Percentiles rank a stretch among this genome's conserved stretches.
phyloP scores from a whole-genome alignment of 2,888 invertebrate genomes.

The Noctua janthe region DNA sequence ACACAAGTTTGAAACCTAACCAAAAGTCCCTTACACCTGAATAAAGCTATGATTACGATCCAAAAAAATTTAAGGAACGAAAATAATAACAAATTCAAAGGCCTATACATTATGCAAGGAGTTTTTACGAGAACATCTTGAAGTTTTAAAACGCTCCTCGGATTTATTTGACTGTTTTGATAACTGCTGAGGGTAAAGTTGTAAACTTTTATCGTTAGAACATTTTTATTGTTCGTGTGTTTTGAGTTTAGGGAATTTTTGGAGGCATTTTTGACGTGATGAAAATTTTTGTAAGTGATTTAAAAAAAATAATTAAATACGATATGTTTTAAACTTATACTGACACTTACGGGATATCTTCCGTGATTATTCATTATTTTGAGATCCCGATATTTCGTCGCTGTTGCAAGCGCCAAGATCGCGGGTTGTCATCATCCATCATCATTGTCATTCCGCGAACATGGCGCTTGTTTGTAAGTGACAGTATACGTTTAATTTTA shows the following conservation, averaged over 20 bases:
- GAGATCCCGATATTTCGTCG: too few relatives aligned
- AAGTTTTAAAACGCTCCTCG: constrained; percentile 75
- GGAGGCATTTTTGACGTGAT: constrained; percentile 23
- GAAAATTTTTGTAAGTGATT: constrained; percentile 38
- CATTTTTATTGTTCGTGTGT: constrained; percentile 59
- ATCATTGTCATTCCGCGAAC: too few relatives aligned
- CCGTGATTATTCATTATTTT: too few relatives aligned
- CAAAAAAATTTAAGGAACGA: constrained; percentile 59
- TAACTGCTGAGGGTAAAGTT: constrained; percentile 71
- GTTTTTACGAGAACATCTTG: constrained; percentile 77
- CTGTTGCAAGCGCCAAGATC: too few relatives aligned
- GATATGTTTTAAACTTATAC: neutral
- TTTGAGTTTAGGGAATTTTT: constrained; percentile 42
- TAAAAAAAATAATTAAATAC: neutral
- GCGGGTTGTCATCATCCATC: too few relatives aligned
- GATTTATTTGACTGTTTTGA: constrained; percentile 80
- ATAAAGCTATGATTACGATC: constrained; percentile 30
- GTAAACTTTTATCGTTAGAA: constrained; percentile 68
- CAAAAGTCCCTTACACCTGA: neutral
- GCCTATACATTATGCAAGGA: constrained; percentile 75
- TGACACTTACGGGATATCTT: too few relatives aligned
- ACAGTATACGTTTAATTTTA: too few relatives aligned
- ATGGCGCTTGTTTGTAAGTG: too few relatives aligned
- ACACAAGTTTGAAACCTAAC: neutral
- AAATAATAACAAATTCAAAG: constrained; percentile 73